Evolutionary conservation across 2,113 vertebrate species (phyloP), one percentile per base, ranked within the genome.

Genomic region (Paramisgurnus dabryanus): DNA sequence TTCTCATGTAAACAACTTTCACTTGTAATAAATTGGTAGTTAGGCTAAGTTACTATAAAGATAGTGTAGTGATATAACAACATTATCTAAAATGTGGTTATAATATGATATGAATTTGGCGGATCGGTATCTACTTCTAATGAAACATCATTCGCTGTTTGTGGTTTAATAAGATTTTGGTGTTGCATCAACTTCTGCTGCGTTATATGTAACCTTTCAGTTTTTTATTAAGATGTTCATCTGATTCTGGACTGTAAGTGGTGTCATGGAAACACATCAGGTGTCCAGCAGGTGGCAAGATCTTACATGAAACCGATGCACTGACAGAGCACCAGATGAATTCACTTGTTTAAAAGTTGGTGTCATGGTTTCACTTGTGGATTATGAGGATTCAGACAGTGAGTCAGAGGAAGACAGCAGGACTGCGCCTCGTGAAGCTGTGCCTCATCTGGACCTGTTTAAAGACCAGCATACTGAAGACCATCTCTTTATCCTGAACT

Each of bases 311-410:
- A 53, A 8, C 57, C 27, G n/a, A 68, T 50, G 50, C 4, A 53
- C 50, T 13, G 12, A 5, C 43, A 45, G 50, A 53, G 13, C 27
- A 34, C 15, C 50, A 53, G 50, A 17, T 13, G 15, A 11, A 4
- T 53, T 53, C 4, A 53, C 15, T 53, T 18, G 3, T 58, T 15
- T 43, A 45, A 41, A 43, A 61, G 22, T 7, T 1, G 10, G 9
- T 17, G 83, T 73, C 77, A 97, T 98, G 97, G 92, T 90, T 75
- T 95, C 95, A 0, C 84, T 99, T 83, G 98, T 98, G 87, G 93
- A 93, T 50, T 99, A 98, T 79, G 96, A 97, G 3, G 94, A 97
- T 76, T 99, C 97, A 3, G 96, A 95, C 78, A 93, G 94, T 1
- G 96, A 96, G 70, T 82, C 58, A 5, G 60, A 53, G 13, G 45